Evolutionary conservation across 2,888 invertebrate genomes (phyloP), one percentile per base, ranked within the genome.

Genomic region (Erebia aethiops): DNA sequence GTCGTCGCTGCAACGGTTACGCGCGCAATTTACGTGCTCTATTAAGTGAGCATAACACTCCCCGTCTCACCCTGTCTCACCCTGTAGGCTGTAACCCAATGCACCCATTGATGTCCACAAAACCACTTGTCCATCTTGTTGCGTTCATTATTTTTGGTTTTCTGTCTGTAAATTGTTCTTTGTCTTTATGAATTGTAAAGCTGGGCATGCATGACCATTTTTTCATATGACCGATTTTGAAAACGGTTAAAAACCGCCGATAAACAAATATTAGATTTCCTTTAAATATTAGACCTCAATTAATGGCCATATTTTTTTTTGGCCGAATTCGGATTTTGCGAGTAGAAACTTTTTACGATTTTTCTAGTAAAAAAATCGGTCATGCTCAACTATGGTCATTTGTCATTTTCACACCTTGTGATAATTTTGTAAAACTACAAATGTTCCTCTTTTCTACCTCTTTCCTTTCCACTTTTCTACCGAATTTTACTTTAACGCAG

Each of bases 1-100:
- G 77, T 74, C 84, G 72, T 81, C 89, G 76, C 83, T 91, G 84
- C 86, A 81, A 72, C 86, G 88, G 63, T 85, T 91, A 79, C 90
- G 91, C 76, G 91, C 90, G 76, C 90, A 87, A 75, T 91, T 90
- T 83, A 79, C 90, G 69, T 87, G 91, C 86, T 87, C 89, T 78
- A 88, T 85, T 83, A 88, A 90, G 87, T 91, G 84, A 87, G 71
- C 46, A 62, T 70, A 58, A 11, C n/a, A 21, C n/a, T n/a, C 52
- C 56, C 70, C 67, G 58, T 63, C 43, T 62, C 64, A 65, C 67
- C 18, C 63, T 4, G 58, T 63, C 43, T 62, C 64, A 65, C 67
- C 18, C 63, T 4, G 35, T 21, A 60, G 18, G 5, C 16, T n/a
- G 61, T 61, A 61, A 10, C 16, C 16, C 60, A 9, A 41, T 7